Base-by-base conservation (phyloP, 2,888 invertebrate species). In the Pammene aurita region DNA sequence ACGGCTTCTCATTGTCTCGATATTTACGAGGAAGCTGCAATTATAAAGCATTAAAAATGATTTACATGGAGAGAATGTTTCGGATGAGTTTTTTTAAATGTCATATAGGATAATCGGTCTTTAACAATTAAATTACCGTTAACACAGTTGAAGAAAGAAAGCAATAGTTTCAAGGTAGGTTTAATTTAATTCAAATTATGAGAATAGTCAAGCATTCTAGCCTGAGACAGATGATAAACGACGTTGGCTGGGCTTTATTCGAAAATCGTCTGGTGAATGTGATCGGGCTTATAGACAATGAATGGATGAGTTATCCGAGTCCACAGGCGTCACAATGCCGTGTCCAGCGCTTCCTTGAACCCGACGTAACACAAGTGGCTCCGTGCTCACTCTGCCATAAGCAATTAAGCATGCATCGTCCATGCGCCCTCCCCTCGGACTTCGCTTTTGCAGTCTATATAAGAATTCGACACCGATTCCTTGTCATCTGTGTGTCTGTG, bases 401-500 rank as follows among this genome's bases (percentile, higher is more conserved):
- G 67, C 63, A 60, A 64, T 71, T 68, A 68, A 65, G 66, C 69
- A 66, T 71, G 71, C 71, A 71, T 46, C 71, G 69, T n/a, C 60
- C 70, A 70, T 70, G 64, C 69, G 82, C 90, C 90, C 88, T 87
- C 82, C 88, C 84, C 84, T 76, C 80, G 68, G 68, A 72, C 81
- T 78, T 82, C 76, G 77, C 78, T 76, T 76, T 76, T 87, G 85
- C 88, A 87, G 82, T 89, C 87, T 92, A 92, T 92, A 92, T 84
- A 91, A 92, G 90, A 85, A 89, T 87, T 85, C 78, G 78, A 74
- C 80, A 81, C 76, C 80, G 79, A 75, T 77, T 77, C 79, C 78
- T 81, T 85, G 87, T 84, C 87, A 89, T 87, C 88, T 87, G 87
- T 90, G 85, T 80, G 83, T 87, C 81, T 84, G 90, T 90, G 86